Base-by-base conservation (phyloP, 1,140 invertebrate species). In the Drosophila seguyi region DNA sequence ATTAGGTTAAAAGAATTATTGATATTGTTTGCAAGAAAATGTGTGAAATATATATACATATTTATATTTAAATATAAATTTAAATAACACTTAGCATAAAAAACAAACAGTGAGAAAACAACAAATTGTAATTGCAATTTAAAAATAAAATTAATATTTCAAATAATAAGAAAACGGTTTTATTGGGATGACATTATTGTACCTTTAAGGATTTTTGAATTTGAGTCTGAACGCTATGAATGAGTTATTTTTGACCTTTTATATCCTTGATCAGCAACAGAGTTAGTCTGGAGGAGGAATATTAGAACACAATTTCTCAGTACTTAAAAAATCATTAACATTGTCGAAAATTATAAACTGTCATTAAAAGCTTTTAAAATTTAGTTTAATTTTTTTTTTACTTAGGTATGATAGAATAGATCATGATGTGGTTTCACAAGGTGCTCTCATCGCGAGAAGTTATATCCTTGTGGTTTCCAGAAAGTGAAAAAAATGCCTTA, bases 141-240 rank as follows among this genome's bases (percentile, higher is more conserved):
- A 79, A 87, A 86, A 87, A 87, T 87, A 87, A 87, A 87, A 82
- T 86, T 79, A 87, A 87, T 79, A 87, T 87, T 82, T 87, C 78
- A 85, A 81, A 75, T 85, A 85, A 85, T 60, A 57, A 38, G 10
- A 22, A 11, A 29, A 14, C 7, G 16, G 41, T 41, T 38, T 55
- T 31, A 25, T 66, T 65, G 34, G 48, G 14, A 14, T 18, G 4
- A 1, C 11, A 14, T 3, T 20, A 44, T 41, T 1, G 2, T 18
- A 18, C 0, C 2, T 10, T 18, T 20, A 10, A 42, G 20, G 13
- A 6, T 22, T 6, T 6, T 44, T 1, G 18, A 42, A 10, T 18
- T 41, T 41, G 1, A n/a, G 16, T 41, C 7, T 41, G n/a, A 41
- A 8, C n/a, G 38, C 38, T 8, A 1, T 41, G 3, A 18, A 18